Percentiles rank a stretch among this genome's conserved stretches.
These are phyloP conservation scores for Philypnodon macrostomus DNA, from an alignment of 2,797 vertebrate species.

Conservation along the genomic window DNA sequence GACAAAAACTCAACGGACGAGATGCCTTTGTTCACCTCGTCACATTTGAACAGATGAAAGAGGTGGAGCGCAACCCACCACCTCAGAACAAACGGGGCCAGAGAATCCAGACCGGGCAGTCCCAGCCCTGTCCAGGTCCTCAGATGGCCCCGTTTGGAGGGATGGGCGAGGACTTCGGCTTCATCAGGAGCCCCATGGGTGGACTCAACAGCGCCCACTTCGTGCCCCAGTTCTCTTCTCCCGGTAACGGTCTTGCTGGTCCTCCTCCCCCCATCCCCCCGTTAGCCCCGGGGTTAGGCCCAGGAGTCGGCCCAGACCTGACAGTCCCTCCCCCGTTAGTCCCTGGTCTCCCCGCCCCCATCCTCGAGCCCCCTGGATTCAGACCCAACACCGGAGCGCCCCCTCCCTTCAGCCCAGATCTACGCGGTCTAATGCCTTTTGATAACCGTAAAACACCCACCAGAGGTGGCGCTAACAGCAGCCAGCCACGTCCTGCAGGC, in stretches of 20 bases:
- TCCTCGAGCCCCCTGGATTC: constrained; percentile 89
- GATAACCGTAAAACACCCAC: constrained; percentile 78
- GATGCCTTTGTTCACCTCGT: constrained; percentile 94
- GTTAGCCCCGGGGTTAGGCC: constrained; percentile 82
- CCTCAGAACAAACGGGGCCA: constrained; percentile 91
- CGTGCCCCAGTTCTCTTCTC: constrained; percentile 86
- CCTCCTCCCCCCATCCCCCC: constrained; percentile 90
- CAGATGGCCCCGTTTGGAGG: constrained; percentile 76
- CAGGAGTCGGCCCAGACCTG: constrained; percentile 82
- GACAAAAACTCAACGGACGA: constrained; percentile 95
- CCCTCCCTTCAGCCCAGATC: constrained; percentile 78
- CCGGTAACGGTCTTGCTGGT: constrained; percentile 86
- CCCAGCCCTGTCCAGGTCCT: constrained; percentile 75
- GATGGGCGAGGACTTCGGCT: constrained; percentile 89
- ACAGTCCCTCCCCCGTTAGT: constrained; percentile 80
- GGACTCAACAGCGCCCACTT: constrained; percentile 87
- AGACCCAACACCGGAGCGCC: constrained; percentile 81
- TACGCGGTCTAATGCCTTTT: constrained; percentile 83
- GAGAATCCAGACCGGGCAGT: constrained; percentile 81
- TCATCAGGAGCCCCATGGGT: constrained; percentile 84
- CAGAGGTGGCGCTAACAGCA: constrained; percentile 71
- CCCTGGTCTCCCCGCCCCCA: constrained; percentile 82
- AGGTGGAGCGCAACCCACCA: constrained; percentile 92
- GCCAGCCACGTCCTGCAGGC: constrained; percentile 58
- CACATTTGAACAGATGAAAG: constrained; percentile 92